Evolutionary conservation across 2,113 vertebrate genomes (phyloP), one percentile per base, ranked within the genome.

Genomic region (Ctenomys sociabilis): DNA sequence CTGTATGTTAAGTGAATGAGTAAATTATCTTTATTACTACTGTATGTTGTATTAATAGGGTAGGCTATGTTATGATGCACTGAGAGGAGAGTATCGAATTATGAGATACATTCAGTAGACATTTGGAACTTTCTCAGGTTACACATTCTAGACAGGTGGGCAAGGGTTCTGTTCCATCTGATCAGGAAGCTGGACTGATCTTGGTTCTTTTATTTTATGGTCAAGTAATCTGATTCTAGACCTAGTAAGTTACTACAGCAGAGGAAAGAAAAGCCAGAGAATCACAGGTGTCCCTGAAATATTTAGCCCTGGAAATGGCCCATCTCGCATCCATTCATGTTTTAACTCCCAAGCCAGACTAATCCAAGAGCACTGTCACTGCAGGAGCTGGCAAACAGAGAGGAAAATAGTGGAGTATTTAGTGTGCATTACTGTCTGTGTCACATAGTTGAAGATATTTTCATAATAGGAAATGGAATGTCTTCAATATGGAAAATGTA

Each of bases 391-490:
- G 59, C 40, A 61, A 59, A 64, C 32, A 8, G 19, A 43, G 26
- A 94, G 54, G 66, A 49, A 72, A 85, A n/a, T 61, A 77, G 70
- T 37, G 17, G 32, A 84, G 77, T 37, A 59, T 35, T 68, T 43
- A 7, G 14, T 52, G 26, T 28, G 2, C 3, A 26, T 84, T 61
- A 57, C 52, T 90, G 28, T 81, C 66, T 93, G 35, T 92, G 70
- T 77, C 63, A 94, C n/a, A 59, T 0, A 10, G 7, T 43, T 93
- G 32, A 73, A 95, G 43, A 68, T 92, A n/a, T 85, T 96, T 61
- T 97, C 45, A 78, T 73, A 85, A 88, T 17, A 84, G 72, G 80
- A 91, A 85, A 80, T 52, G 84, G 75, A 95, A 70, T 80, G 49
- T 64, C 63, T 59, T n/a, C 9, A 32, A 32, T n/a, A 84, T 68